Evolutionary conservation across 2,888 invertebrate species (phyloP).

Genomic region (Elegia similella): DNA sequence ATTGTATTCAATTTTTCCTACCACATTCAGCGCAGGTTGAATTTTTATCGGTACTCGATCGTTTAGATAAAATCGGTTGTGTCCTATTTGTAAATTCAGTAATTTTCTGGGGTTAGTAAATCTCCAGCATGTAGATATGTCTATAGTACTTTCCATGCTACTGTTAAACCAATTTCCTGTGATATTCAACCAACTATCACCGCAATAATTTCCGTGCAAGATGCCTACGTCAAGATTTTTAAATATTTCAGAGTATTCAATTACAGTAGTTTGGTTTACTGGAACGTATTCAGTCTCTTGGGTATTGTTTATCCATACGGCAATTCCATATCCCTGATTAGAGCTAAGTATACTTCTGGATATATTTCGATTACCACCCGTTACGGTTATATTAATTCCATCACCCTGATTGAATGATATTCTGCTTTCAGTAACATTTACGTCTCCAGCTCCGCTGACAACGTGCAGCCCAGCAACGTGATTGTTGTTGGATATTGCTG

Average conservation of each 20-base stretch:
- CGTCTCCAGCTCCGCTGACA: conserved; percentile 94
- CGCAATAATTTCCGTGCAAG: conserved; percentile 96
- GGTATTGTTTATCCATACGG: conserved; percentile 95
- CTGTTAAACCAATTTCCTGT: conserved; percentile 94
- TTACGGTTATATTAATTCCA: conserved; percentile 97
- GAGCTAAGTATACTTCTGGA: conserved; percentile 92
- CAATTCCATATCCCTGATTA: conserved; percentile 93
- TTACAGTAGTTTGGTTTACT: conserved; percentile 91
- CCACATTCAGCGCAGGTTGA: conserved; percentile 90
- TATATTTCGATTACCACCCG: conserved; percentile 96
- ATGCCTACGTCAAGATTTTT: conserved; percentile 94
- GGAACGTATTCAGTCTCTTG: conserved; percentile 88
- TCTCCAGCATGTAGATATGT: conserved; percentile 92
- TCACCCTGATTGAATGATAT: conserved; percentile 96
- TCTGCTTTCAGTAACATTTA: conserved; percentile 94
- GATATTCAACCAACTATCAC: conserved; percentile 92
- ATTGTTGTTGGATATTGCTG: conserved; percentile 91
- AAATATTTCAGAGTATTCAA: conserved; percentile 93
- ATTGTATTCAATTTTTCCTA: conserved; percentile 92
- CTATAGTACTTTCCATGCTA: conserved; percentile 89
- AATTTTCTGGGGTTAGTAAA: conserved; percentile 74
- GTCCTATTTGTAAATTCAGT: conserved; percentile 88
- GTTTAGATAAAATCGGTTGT: conserved; percentile 91
- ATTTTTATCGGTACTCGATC: conserved; percentile 88
- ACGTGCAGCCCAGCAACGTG: conserved; percentile 96